A percentile compares a stretch with the other conserved stretches of the same genome.
Conservation (phyloP, 2,113 vertebrate species). For the Planiliza haematocheilus region DNA sequence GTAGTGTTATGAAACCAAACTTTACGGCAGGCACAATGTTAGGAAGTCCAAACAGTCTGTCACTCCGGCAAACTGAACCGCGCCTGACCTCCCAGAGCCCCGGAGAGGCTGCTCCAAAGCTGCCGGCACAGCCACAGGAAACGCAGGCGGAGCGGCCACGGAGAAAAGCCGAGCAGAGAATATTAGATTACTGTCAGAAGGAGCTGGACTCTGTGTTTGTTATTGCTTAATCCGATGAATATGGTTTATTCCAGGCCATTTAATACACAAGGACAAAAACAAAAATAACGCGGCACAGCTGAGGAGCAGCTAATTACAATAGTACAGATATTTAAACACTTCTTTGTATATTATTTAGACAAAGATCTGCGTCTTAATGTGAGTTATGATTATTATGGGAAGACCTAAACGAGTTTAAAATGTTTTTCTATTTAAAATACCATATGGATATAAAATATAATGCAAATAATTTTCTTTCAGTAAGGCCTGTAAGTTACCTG, state of each 20-base stretch:
- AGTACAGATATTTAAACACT: neutral
- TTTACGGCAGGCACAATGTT: constrained; percentile 85
- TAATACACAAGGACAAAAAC: neutral
- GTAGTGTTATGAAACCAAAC: constrained; percentile 49
- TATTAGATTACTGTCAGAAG: constrained; percentile 28
- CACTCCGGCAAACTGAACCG: constrained; percentile 78
- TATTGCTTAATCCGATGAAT: neutral
- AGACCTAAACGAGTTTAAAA: neutral
- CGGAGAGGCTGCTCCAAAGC: constrained; percentile 53
- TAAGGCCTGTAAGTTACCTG: constrained; percentile 1
- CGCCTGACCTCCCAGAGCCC: constrained; percentile 64
- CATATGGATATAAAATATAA: neutral
- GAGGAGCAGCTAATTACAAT: neutral
- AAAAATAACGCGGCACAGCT: too few species aligned
- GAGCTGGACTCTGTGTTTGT: neutral
- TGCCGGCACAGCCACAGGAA: constrained; percentile 60
- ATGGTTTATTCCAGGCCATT: neutral
- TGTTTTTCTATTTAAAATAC: neutral
- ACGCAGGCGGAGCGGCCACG: constrained; percentile 21
- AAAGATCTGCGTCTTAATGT: neutral
- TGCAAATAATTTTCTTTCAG: neutral
- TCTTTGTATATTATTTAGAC: neutral
- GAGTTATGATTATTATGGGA: neutral
- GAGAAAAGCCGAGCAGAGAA: constrained; percentile 31
- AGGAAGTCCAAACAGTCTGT: constrained; percentile 88